Evolutionary conservation across 2,888 invertebrate genomes (phyloP), one percentile per base, ranked within the genome.

Genomic region (Eumacrocentrus americanus): DNA sequence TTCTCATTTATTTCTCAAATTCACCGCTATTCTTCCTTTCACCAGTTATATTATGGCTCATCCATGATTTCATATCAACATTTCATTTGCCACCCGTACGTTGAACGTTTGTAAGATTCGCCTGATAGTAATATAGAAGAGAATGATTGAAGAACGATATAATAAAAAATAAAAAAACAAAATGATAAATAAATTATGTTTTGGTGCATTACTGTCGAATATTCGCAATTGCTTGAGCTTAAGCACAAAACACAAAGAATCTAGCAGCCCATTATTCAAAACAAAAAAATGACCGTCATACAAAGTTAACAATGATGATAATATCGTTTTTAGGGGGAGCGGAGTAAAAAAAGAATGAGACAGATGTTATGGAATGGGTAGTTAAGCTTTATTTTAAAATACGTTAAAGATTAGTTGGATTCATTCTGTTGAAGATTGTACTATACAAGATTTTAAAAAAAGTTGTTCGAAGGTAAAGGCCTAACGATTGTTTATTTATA

Each of bases 171-270:
- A 46, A 42, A 34, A 57, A 38, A 9, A 18, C 18, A 18, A 42
- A 42, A 16, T 47, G 40, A 34, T 38, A 16, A 34, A 29, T 40
- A 20, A 34, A 52, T 38, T 20, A 22, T 57, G 22, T 22, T 29
- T 55, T 37, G 54, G 56, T 56, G 57, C 58, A 40, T 61, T 63
- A 62, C 46, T 62, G 60, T 62, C 62, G 60, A 50, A 58, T 48
- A 57, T 55, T 64, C 60, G 64, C 63, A 67, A 66, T 61, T 40
- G 66, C 66, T 67, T 66, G 63, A 67, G 67, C 67, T 67, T 67
- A 55, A 62, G 64, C 64, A 63, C 65, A 61, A 63, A 61, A 51
- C 12, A 35, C 29, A 54, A n/a, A 34, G 34, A 60, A 60, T 64
- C 29, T 62, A 65, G 64, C 42, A 58, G 62, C 62, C 59, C 60